Conservation (phyloP, 1,140 invertebrate genomes). For the Calephelis nemesis region DNA sequence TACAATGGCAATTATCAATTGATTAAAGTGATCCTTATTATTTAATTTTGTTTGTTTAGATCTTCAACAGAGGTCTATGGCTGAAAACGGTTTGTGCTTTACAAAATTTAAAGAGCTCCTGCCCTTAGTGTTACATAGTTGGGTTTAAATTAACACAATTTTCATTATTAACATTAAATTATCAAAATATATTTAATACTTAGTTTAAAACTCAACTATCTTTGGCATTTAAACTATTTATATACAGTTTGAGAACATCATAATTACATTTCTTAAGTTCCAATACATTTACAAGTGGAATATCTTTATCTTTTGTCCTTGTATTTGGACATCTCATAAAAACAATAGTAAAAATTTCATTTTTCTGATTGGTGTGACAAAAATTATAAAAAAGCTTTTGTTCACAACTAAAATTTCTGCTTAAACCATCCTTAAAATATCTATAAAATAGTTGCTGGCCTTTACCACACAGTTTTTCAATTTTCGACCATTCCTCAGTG, state of each 20-base stretch:
- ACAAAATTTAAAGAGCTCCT: no score
- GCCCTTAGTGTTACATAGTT: no score
- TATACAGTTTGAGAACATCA: slow-evolving; percentile 51
- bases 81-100: no score
- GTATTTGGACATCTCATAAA: slow-evolving; percentile 54
- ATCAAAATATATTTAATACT: background rate
- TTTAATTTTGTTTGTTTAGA: no score
- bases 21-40: no score
- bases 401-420: slow-evolving; percentile 51
- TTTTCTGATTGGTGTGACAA: slow-evolving; percentile 54
- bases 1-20: no score
- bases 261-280: slow-evolving; percentile 51
- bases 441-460: slow-evolving; percentile 63
- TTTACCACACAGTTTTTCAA: slow-evolving; percentile 53
- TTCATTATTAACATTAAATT: no score
- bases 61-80: no score
- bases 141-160: no score
- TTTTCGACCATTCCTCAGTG: slow-evolving; percentile 53
- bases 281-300: slow-evolving; percentile 55
- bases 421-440: slow-evolving; percentile 62
- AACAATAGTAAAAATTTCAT: slow-evolving; percentile 48
- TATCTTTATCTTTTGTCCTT: slow-evolving; percentile 55
- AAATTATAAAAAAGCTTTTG: slow-evolving; percentile 71
- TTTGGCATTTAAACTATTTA: slow-evolving; percentile 35
- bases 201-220: slow-evolving; percentile 14